A percentile compares a stretch with the other conserved stretches of the same genome.
Evolutionary conservation across 2,797 vertebrate genomes (phyloP).

Genomic region (Ateles fusciceps): DNA sequence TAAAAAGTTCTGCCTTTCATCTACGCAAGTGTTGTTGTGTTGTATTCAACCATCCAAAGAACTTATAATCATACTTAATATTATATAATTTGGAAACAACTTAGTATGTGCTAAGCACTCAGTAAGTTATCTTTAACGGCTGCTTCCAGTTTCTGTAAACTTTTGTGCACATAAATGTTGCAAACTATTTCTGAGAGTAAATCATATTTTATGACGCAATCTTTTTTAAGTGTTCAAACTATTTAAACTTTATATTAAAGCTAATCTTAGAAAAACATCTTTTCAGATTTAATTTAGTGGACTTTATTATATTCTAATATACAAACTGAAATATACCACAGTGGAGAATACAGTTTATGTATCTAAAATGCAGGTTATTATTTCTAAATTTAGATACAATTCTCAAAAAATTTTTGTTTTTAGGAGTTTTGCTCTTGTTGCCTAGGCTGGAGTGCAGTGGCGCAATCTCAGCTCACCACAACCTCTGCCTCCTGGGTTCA

Average conservation of each 20-base stretch:
- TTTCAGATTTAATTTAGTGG: background rate
- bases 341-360: background rate
- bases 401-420: background rate
- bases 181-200: background rate
- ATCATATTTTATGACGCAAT: background rate
- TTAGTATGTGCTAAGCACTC: background rate
- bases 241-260: background rate
- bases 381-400: background rate
- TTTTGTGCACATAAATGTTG: background rate
- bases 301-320: background rate
- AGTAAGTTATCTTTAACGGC: background rate
- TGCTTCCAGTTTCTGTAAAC: background rate
- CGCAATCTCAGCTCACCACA: too few relatives aligned
- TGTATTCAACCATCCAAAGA: background rate
- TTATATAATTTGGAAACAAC: background rate
- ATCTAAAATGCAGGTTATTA: background rate
- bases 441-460: too few relatives aligned
- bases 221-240: background rate
- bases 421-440: too few relatives aligned
- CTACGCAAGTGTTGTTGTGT: background rate
- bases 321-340: background rate
- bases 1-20: background rate
- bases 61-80: background rate
- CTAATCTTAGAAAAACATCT: background rate
- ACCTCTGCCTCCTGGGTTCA: too few relatives aligned